phyloP scores from a whole-genome alignment of 2,113 vertebrate species.

The Theristicus caerulescens region DNA sequence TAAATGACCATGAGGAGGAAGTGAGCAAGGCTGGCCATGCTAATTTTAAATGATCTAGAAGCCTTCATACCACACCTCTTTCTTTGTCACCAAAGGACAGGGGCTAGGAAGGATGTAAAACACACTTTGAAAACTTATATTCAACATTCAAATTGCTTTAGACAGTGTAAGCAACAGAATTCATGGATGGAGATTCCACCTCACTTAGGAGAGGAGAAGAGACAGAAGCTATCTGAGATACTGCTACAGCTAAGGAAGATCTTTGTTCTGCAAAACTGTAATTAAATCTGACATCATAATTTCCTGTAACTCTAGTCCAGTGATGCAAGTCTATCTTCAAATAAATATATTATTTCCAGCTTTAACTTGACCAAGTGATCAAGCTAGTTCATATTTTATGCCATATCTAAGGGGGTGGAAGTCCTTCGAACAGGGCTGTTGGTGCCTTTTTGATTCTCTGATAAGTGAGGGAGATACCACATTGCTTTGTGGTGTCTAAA shows the following conservation, averaged over 20 bases:
- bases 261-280: not conserved
- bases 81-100: not conserved
- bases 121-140: not conserved
- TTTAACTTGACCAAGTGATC: not conserved
- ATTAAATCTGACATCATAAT: not conserved
- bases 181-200: not conserved
- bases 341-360: not conserved
- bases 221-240: not conserved
- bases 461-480: not conserved
- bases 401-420: not conserved
- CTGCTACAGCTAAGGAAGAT: not conserved
- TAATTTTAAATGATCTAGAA: not conserved
- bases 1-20: not conserved
- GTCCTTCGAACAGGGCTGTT: not conserved
- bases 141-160: not conserved
- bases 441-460: not conserved
- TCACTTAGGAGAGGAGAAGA: not conserved
- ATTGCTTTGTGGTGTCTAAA: not conserved
- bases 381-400: not conserved
- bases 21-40: rapidly evolving
- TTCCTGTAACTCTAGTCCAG: not conserved
- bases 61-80: not conserved
- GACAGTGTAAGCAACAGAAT: not conserved
- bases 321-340: not conserved
- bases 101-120: not conserved